phyloP scores from a whole-genome alignment of 2,797 vertebrate species.

The Potorous gilbertii region DNA sequence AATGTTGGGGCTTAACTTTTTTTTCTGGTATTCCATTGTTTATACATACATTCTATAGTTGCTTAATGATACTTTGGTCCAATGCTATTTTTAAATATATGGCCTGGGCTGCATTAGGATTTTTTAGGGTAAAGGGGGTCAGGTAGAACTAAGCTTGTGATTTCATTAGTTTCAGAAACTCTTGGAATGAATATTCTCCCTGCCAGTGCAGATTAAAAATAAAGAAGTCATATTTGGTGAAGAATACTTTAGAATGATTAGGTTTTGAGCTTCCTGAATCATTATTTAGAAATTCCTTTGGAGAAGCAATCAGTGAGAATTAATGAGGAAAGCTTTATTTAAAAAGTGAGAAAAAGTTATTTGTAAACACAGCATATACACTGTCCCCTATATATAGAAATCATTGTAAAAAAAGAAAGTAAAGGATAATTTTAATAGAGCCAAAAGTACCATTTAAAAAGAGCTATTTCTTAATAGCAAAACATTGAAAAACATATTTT shows the following conservation, averaged over 20 bases:
- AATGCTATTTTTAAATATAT: conserved; percentile 43
- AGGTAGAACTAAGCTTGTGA: neutral
- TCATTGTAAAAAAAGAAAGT: conserved; percentile 35
- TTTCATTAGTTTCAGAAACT: neutral
- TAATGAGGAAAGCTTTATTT: conserved; percentile 45
- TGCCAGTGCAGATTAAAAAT: neutral
- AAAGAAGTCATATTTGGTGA: conserved; percentile 6
- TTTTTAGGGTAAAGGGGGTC: neutral
- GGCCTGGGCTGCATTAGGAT: conserved; percentile 51
- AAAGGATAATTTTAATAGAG: conserved; percentile 48
- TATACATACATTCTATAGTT: conserved; percentile 37
- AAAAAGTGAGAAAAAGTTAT: conserved; percentile 5
- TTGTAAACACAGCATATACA: conserved; percentile 9
- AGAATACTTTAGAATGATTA: conserved; percentile 58
- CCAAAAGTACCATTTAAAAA: conserved; percentile 53
- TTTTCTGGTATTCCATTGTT: conserved; percentile 47
- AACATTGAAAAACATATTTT: conserved; percentile 68
- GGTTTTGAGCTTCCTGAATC: conserved; percentile 37
- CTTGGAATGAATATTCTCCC: neutral
- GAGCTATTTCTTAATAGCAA: conserved; percentile 62
- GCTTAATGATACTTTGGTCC: conserved; percentile 7
- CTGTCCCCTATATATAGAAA: conserved; percentile 11
- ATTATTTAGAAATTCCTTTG: conserved; percentile 40
- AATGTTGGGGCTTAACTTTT: neutral
- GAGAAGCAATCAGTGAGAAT: conserved; percentile 31